Evolutionary conservation across 2,113 vertebrate genomes (phyloP), one percentile per base, ranked within the genome.

Genomic region (Poicephalus meyeri): DNA sequence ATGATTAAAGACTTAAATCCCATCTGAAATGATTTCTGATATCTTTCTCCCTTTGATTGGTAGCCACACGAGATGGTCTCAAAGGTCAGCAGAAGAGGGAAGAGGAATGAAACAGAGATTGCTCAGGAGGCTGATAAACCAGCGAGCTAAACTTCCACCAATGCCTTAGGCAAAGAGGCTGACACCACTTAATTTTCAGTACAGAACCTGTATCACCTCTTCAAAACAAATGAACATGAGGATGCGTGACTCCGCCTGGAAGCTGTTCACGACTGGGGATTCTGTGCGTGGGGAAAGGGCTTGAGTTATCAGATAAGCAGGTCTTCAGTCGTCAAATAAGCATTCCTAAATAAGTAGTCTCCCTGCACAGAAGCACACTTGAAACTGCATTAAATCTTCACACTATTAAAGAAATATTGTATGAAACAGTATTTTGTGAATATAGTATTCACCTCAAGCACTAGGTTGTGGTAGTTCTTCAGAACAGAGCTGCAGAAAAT

Each of bases 201-300:
- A 16, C 66, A n/a, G 85, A 18, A 11, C 44, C 52, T 11, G 5
- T 7, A 21, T 26, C 65, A 12, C 39, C 47, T 60, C 77, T 50
- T 44, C 65, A 41, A 20, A 79, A 66, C 28, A 74, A 90, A 82
- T 18, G 41, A 80, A 8, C 46, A 2, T 1, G 26, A 55, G 0
- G 9, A 66, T 17, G 33, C 0, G 1, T 9, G 16, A 44, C 33
- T 39, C 80, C 0, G 3, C 35, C 70, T 24, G 28, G 50, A 50
- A 91, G 72, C n/a, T 4, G 19, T 7, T 65, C 29, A 10, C 0
- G 0, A 13, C 46, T 3, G 35, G 56, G 47, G 25, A 29, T 33
- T 82, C 14, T 31, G 16, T 33, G 29, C 0, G 0, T 12, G 14
- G 5, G 37, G 47, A 73, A 78, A 78, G 35, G 60, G 18, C 35